Base-by-base conservation (phyloP, 2,113 vertebrate genomes). In the Pogona vitticeps region DNA sequence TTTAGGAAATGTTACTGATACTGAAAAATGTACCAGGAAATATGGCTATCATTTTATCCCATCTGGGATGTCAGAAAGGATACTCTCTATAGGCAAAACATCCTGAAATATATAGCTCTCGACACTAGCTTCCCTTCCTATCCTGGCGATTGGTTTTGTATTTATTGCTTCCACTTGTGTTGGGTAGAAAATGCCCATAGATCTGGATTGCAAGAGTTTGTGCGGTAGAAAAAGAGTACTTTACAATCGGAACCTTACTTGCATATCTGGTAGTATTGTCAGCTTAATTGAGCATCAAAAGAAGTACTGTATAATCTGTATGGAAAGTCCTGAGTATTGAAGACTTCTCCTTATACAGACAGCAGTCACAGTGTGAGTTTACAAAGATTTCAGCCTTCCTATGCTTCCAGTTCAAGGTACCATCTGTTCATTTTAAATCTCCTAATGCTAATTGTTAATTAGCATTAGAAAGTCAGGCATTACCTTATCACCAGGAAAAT, bases 401-500 rank as follows among this genome's bases (percentile, higher is more conserved):
- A 75, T 56, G 46, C 33, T 38, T 56, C 28, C 26, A 1, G n/a
- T 67, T 42, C 56, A 0, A 61, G 14, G 3, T 26, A 80, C 15
- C 84, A 79, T 82, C 18, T 23, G 63, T 81, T 73, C 84, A 42
- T 59, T 18, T 42, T 87, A 52, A 23, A 38, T 86, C 81, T 90
- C 33, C 78, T 63, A 84, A 85, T 13, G 14, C 17, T 72, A 46
- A 28, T 38, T n/a, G n/a, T 58, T n/a, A 79, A n/a, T 59, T 79
- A 59, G 33, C n/a, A 59, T 79, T 88, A 58, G 33, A 28, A 85
- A 87, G 78, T 79, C 75, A 80, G 90, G 88, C 38, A 84, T 86
- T 46, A 92, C 71, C 86, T 80, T 86, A 82, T 78, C 90, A 83
- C 72, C 88, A 89, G 89, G 90, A 67, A 75, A 87, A 76, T 82